Evolutionary conservation across 35 echinoderm and acorn worm genomes (phyloP).

Genomic region (Ptychodera flava): DNA sequence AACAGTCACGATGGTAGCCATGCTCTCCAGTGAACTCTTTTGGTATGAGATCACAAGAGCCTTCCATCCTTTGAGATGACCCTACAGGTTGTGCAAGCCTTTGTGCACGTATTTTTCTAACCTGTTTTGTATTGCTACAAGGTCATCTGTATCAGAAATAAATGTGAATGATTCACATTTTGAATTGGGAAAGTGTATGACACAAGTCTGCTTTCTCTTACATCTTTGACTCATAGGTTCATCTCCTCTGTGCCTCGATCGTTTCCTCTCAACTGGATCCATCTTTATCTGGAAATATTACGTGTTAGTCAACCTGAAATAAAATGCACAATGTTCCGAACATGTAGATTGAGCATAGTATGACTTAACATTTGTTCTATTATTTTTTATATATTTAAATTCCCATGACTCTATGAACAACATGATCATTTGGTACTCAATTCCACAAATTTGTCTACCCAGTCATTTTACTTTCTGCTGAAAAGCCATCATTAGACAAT

Average conservation of each 20-base stretch:
- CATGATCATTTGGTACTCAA: too few species aligned
- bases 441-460: too few species aligned
- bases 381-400: too few species aligned
- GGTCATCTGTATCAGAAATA: background rate
- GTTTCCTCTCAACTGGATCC: background rate
- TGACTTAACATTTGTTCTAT: too few species aligned
- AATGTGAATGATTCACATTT: background rate
- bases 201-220: background rate
- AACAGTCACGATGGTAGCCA: constrained; percentile 12
- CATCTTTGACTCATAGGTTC: background rate
- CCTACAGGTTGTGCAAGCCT: background rate
- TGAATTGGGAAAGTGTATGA: background rate
- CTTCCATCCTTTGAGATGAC: background rate
- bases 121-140: background rate
- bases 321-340: too few species aligned
- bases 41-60: background rate
- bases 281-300: too few species aligned
- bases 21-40: background rate
- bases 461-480: too few species aligned
- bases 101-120: background rate
- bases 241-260: background rate
- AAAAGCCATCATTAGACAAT: too few species aligned
- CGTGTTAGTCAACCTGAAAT: too few species aligned
- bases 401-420: too few species aligned
- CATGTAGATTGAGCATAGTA: too few species aligned